A percentile compares a stretch with the other conserved stretches of the same genome.
These are phyloP conservation scores for Saccostrea echinata DNA, from an alignment of 1,140 invertebrate species.

Conservation along the genomic window DNA sequence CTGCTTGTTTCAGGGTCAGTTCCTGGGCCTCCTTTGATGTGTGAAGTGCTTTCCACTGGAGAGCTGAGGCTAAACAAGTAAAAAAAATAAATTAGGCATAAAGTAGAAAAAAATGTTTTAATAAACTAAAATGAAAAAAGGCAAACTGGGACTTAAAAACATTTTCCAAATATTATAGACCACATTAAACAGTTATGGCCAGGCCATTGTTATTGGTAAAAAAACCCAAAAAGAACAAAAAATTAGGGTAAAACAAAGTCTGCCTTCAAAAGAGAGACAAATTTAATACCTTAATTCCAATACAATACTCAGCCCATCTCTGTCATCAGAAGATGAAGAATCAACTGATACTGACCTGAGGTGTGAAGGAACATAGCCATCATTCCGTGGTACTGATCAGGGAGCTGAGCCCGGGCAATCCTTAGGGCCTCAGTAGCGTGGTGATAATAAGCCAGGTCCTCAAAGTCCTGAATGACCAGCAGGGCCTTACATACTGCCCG, in stretches of 20 bases:
- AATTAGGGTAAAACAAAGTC: no score
- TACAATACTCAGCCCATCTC: no score
- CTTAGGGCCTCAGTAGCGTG: conserved; percentile 72
- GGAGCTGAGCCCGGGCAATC: conserved; percentile 69
- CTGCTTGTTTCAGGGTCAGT: conserved; percentile 69
- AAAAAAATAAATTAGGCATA: background rate
- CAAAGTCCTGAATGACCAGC: conserved; percentile 70
- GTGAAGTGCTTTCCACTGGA: conserved; percentile 74
- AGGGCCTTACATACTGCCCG: conserved; percentile 72
- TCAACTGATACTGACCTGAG: conserved; percentile 67
- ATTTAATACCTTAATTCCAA: no score
- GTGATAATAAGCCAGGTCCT: conserved; percentile 68
- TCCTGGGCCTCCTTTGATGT: conserved; percentile 68
- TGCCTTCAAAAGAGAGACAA: background rate
- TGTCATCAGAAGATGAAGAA: background rate
- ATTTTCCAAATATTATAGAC: no score
- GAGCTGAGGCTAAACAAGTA: conserved; percentile 67
- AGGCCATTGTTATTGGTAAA: no score
- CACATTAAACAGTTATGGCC: no score
- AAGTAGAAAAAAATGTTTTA: background rate
- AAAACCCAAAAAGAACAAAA: no score
- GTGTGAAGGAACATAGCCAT: conserved; percentile 74
- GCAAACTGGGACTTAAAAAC: no score
- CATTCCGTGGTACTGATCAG: conserved; percentile 66
- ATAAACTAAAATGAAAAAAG: background rate